phyloP scores from a whole-genome alignment of 2,113 vertebrate genomes.

The Cyprinodon variegatus region DNA sequence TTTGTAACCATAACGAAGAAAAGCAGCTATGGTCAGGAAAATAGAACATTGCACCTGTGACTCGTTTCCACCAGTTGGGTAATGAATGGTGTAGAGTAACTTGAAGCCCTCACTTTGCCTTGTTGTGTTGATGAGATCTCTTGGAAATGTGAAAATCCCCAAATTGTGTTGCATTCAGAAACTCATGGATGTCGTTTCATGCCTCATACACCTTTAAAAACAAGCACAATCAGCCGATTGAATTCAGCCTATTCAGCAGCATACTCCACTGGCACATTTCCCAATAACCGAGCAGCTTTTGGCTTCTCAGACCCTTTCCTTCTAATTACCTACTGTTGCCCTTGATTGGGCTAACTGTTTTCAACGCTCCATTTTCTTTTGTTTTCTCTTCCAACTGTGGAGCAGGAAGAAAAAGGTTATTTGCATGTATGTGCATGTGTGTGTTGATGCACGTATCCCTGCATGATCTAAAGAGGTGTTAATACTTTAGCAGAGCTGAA shows the following conservation, averaged over 20 bases:
- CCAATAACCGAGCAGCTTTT: slow-evolving; percentile 61
- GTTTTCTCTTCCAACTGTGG: slow-evolving; percentile 56
- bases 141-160: slow-evolving; percentile 31
- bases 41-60: slow-evolving; percentile 36
- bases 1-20: neutral
- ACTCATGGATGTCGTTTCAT: slow-evolving; percentile 29
- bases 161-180: slow-evolving; percentile 20
- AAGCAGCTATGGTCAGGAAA: neutral
- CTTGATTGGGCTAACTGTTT: slow-evolving; percentile 76
- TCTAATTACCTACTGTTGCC: slow-evolving; percentile 75
- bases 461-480: slow-evolving; percentile 38
- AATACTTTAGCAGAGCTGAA: slow-evolving; percentile 17
- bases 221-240: slow-evolving; percentile 36
- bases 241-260: slow-evolving; percentile 38
- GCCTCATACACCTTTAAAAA: slow-evolving; percentile 49
- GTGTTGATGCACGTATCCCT: slow-evolving; percentile 15
- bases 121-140: slow-evolving; percentile 36
- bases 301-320: slow-evolving; percentile 65
- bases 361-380: slow-evolving; percentile 63
- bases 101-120: slow-evolving; percentile 19
- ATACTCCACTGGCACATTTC: slow-evolving; percentile 47
- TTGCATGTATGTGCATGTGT: slow-evolving; percentile 49
- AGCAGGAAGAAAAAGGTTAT: slow-evolving; percentile 34
- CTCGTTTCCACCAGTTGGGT: neutral
- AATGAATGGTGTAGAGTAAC: neutral